Evolutionary conservation across 2,113 vertebrate species (phyloP).

Genomic region (Saccopteryx leptura): DNA sequence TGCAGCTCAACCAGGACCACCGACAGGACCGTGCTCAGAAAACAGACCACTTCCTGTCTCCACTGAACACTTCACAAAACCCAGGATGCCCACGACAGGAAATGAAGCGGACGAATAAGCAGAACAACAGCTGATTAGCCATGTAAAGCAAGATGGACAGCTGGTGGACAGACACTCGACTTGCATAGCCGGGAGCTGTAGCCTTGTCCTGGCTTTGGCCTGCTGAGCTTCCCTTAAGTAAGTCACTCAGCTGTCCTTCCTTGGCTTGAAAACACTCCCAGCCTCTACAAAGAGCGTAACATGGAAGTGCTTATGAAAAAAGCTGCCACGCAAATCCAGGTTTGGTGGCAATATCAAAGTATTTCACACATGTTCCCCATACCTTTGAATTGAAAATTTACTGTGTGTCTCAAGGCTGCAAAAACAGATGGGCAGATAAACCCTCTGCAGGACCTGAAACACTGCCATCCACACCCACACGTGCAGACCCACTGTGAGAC

Average conservation of each 20-base stretch:
- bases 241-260: not conserved
- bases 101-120: not conserved
- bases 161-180: not conserved
- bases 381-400: not conserved
- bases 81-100: not conserved
- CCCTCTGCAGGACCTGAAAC: not conserved
- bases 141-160: not conserved
- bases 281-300: not conserved
- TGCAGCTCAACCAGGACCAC: not conserved
- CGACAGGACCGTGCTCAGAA: not conserved
- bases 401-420: not conserved
- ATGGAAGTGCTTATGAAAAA: constrained; percentile 24
- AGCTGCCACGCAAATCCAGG: not conserved
- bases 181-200: not conserved
- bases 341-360: not conserved
- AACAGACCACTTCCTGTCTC: not conserved
- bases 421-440: not conserved
- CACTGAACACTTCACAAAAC: not conserved
- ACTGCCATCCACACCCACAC: not conserved
- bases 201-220: not conserved
- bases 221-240: not conserved
- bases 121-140: not conserved
- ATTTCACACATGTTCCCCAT: not conserved
- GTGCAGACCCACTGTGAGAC: not conserved
- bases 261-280: not conserved